These are phyloP conservation scores for Zaprionus davidi DNA, from an alignment of 1,140 invertebrate genomes.

Conservation along the genomic window DNA sequence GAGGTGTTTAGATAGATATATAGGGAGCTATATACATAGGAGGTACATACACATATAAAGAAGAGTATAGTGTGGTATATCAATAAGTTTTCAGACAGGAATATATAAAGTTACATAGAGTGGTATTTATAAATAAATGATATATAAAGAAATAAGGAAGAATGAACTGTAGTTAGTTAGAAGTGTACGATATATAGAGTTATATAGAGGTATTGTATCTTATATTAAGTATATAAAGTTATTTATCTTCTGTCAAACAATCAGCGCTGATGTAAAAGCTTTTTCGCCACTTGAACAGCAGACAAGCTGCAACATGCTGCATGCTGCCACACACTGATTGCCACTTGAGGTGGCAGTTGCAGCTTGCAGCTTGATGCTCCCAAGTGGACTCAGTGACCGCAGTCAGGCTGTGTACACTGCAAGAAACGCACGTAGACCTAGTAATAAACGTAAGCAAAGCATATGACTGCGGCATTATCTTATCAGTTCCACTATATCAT, in stretches of 20 bases:
- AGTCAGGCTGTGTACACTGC: background rate
- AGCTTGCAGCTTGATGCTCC: conserved; percentile 5
- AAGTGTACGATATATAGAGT: too few relatives aligned
- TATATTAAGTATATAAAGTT: background rate
- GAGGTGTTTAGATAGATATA: too few relatives aligned
- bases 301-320: background rate
- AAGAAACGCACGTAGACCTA: background rate
- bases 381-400: background rate
- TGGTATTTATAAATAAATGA: too few relatives aligned
- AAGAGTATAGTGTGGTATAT: too few relatives aligned
- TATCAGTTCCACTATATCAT: background rate
- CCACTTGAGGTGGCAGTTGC: conserved; percentile 36
- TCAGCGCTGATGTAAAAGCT: conserved; percentile 24
- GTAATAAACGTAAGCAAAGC: background rate
- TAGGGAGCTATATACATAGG: too few relatives aligned
- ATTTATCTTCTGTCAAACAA: conserved; percentile 17
- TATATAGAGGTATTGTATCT: rapidly evolving
- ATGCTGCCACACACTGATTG: conserved; percentile 25
- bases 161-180: too few relatives aligned
- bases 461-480: background rate
- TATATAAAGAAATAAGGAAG: too few relatives aligned
- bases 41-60: too few relatives aligned
- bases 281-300: conserved; percentile 29
- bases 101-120: too few relatives aligned
- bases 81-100: too few relatives aligned